Conservation (phyloP, 2,888 invertebrate genomes). For the Pseudeuparius sepicola region DNA sequence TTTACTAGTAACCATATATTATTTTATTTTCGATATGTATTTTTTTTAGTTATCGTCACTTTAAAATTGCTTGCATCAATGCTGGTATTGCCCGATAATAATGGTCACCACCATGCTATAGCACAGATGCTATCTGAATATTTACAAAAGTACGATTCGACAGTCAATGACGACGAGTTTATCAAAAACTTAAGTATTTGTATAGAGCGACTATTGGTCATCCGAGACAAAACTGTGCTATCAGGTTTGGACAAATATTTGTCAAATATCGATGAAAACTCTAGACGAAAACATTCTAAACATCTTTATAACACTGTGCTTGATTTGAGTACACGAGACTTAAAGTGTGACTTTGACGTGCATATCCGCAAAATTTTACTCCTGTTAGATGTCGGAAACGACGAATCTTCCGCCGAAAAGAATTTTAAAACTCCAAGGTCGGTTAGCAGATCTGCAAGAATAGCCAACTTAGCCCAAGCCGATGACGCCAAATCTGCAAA, state of each 20-base stretch:
- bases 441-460: constrained; percentile 26
- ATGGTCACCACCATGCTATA: too few relatives aligned
- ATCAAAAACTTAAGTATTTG: constrained; percentile 24
- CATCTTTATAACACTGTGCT: too few relatives aligned
- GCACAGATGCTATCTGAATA: too few relatives aligned
- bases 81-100: constrained; percentile 10
- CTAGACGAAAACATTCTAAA: constrained; percentile 20
- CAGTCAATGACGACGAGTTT: constrained; percentile 18
- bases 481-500: constrained; percentile 19
- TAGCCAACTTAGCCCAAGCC: constrained; percentile 23
- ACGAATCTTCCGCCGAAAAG: too few relatives aligned
- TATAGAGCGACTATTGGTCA: constrained; percentile 23
- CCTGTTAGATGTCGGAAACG: too few relatives aligned
- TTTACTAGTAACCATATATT: too few relatives aligned
- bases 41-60: constrained; percentile 14
- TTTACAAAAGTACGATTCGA: too few relatives aligned
- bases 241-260: constrained; percentile 17
- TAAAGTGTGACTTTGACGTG: too few relatives aligned
- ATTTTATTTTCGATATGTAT: too few relatives aligned
- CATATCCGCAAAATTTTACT: too few relatives aligned
- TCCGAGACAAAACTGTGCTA: constrained; percentile 23
- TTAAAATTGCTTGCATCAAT: constrained; percentile 13
- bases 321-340: too few relatives aligned
- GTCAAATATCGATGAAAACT: constrained; percentile 16
- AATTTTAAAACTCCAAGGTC: too few relatives aligned